Percentiles rank a stretch among this genome's conserved stretches.
These are phyloP conservation scores for Tridacna gigas DNA, from an alignment of 2,888 invertebrate genomes.

Conservation along the genomic window DNA sequence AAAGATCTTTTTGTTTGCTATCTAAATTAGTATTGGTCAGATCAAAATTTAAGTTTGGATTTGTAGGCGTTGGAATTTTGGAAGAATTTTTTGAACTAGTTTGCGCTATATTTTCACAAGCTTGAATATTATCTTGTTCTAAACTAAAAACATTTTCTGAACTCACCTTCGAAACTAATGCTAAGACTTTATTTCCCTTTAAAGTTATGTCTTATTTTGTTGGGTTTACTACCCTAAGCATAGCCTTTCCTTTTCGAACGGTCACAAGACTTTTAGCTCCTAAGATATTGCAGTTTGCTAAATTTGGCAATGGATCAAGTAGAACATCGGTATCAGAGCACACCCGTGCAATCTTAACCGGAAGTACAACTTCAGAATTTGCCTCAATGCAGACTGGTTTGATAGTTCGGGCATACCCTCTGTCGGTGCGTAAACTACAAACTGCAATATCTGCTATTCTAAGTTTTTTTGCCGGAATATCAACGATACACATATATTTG, in stretches of 20 bases:
- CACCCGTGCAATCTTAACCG: slow-evolving; percentile 37
- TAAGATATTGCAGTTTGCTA: slow-evolving; percentile 14
- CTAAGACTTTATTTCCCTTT: slow-evolving; percentile 14
- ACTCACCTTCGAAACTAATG: neutral
- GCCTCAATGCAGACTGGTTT: slow-evolving; percentile 25
- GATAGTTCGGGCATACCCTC: slow-evolving; percentile 36
- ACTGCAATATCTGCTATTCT: slow-evolving; percentile 25
- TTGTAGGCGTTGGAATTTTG: too few relatives aligned
- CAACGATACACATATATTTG: slow-evolving; percentile 21
- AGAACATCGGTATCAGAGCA: slow-evolving; percentile 17
- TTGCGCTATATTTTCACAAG: neutral
- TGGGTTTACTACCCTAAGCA: slow-evolving; percentile 6
- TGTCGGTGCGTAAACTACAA: slow-evolving; percentile 27
- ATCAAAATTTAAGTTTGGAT: neutral
- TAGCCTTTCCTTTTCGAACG: slow-evolving; percentile 20
- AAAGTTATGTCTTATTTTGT: slow-evolving; percentile 1
- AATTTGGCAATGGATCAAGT: slow-evolving; percentile 33
- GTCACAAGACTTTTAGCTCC: slow-evolving; percentile 23
- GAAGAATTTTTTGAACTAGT: too few relatives aligned
- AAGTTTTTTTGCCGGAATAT: slow-evolving; percentile 16
- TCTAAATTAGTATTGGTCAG: neutral
- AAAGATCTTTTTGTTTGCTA: neutral
- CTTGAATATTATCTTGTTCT: slow-evolving; percentile 3
- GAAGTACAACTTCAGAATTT: slow-evolving; percentile 32
- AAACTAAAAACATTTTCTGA: slow-evolving; percentile 11